These are phyloP conservation scores for Loris lydekkerianus DNA, from an alignment of 2,797 vertebrate genomes.

Conservation along the genomic window DNA sequence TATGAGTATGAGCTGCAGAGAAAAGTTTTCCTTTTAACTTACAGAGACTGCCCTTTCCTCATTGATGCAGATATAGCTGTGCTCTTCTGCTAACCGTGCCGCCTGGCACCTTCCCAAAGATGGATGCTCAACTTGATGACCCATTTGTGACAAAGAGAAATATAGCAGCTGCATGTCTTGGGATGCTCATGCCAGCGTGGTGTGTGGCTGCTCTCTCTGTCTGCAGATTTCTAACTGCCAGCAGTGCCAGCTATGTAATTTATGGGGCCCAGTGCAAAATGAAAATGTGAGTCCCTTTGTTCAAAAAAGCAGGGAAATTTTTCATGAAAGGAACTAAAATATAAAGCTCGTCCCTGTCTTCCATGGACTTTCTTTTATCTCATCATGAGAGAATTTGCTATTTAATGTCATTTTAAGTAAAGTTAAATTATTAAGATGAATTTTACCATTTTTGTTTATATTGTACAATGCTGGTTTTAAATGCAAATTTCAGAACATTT, in stretches of 20 bases:
- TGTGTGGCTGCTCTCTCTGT: neutral
- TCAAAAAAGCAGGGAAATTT: neutral
- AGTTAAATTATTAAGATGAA: neutral
- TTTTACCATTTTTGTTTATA: slow-evolving; percentile 26
- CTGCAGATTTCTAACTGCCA: neutral
- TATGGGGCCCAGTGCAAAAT: neutral
- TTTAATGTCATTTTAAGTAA: slow-evolving; percentile 26
- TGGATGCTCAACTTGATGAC: neutral
- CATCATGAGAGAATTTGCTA: neutral
- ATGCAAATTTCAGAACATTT: slow-evolving; percentile 34
- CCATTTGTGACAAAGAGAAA: slow-evolving; percentile 38
- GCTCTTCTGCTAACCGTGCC: neutral
- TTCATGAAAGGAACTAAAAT: neutral
- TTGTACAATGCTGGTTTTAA: neutral
- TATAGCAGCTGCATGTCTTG: neutral
- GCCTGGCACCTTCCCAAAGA: neutral
- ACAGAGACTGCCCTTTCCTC: neutral
- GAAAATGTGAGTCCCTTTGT: neutral
- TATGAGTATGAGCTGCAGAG: neutral
- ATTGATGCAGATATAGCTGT: neutral
- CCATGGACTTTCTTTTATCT: neutral
- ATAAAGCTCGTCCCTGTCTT: neutral
- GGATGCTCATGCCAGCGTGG: neutral
- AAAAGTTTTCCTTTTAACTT: neutral
- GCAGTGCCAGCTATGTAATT: neutral